phyloP scores from a whole-genome alignment of 2,888 invertebrate species.

The Plagodis pulveraria region DNA sequence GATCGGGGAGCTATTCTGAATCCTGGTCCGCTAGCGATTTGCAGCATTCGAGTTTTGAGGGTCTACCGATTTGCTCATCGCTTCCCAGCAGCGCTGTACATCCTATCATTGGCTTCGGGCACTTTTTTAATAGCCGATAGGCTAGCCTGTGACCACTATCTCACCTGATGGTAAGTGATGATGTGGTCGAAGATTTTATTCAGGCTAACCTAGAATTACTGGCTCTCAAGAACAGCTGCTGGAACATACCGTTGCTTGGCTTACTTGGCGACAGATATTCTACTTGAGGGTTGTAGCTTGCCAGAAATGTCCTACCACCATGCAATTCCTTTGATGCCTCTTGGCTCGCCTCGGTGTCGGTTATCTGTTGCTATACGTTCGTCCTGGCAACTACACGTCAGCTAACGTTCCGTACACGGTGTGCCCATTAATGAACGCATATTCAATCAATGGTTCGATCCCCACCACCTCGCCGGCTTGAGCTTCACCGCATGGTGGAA shows the following conservation, averaged over 20 bases:
- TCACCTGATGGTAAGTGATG: too few species aligned
- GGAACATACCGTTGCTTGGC: too few species aligned
- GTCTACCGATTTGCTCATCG: conserved; percentile 26
- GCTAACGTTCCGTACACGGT: conserved; percentile 17
- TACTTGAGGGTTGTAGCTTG: too few species aligned
- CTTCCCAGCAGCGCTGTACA: conserved; percentile 14
- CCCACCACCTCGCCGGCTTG: too few species aligned
- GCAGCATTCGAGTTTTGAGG: conserved; percentile 35
- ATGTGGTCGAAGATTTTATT: too few species aligned
- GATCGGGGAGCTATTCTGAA: conserved; percentile 54
- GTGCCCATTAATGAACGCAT: conserved; percentile 30
- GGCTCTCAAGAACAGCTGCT: too few species aligned
- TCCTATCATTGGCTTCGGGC: conserved; percentile 15
- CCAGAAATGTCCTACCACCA: too few species aligned
- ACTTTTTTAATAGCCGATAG: too few species aligned
- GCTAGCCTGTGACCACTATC: too few species aligned
- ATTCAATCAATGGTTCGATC: conserved; percentile 38
- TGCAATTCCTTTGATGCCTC: conserved; percentile 7
- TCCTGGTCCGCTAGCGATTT: conserved; percentile 39
- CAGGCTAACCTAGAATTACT: too few species aligned
- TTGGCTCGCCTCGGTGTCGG: conserved; percentile 15
- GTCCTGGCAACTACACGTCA: conserved; percentile 2
- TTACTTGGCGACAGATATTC: too few species aligned
- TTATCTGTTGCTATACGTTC: conserved; percentile 9
- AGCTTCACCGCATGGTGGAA: too few species aligned